Evolutionary conservation across 2,797 vertebrate genomes (phyloP).

Genomic region (Hemitrygon akajei): DNA sequence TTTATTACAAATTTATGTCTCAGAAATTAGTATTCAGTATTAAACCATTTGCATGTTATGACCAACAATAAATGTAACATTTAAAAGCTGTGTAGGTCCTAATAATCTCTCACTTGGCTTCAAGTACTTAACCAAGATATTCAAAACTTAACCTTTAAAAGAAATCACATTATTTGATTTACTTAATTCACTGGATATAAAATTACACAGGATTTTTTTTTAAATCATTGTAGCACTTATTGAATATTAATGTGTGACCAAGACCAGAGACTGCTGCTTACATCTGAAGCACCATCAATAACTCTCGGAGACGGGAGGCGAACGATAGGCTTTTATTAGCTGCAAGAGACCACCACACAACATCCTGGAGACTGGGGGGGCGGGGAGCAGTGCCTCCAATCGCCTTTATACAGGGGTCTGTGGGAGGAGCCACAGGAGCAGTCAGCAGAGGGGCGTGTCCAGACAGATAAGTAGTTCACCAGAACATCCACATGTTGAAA

Average conservation of each 20-base stretch:
- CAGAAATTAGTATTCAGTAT: not conserved
- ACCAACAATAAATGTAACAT: not conserved
- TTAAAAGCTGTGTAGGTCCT: not conserved
- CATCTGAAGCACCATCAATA: no score
- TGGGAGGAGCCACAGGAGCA: no score
- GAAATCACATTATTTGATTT: not conserved
- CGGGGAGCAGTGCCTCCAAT: no score
- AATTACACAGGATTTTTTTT: not conserved
- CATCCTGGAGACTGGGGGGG: no score
- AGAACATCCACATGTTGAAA: not conserved
- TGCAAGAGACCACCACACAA: no score
- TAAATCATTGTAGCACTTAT: not conserved
- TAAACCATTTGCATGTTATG: not conserved
- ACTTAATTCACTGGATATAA: not conserved
- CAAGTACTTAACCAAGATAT: not conserved
- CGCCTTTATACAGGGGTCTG: no score
- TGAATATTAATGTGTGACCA: constrained; percentile 8
- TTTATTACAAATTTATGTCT: not conserved
- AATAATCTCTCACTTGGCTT: not conserved
- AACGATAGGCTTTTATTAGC: no score
- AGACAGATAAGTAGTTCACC: no score
- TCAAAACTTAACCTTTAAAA: not conserved
- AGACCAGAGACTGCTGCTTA: not conserved
- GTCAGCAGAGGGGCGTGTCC: no score
- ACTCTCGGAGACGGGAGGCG: no score